Evolutionary conservation across 1,140 invertebrate genomes (phyloP), one percentile per base, ranked within the genome.

Genomic region (Aphelinus certus): DNA sequence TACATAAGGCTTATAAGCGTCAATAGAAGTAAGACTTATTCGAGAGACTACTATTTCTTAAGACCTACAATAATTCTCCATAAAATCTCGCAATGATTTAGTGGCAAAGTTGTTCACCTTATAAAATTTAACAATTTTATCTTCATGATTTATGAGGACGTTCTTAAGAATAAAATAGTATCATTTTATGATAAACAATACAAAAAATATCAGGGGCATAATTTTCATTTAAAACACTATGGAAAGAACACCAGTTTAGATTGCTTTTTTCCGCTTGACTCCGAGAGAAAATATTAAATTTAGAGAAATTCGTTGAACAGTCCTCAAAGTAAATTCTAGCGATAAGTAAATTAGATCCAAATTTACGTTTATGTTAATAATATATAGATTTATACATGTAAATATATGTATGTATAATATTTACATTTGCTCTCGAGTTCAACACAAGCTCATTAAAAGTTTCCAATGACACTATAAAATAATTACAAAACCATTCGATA

Each of bases 401-500:
- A 56, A 68, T 61, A 75, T n/a, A 42, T 62, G 63, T 56, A 47
- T 57, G 9, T 57, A 49, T 67, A 55, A 73, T 43, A 10, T 69
- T 0, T 53, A 53, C 51, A 53, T 6, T 53, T 63, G 73, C 57
- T 65, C 9, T 53, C 51, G 69, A 61, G 47, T 49, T n/a, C 42
- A 45, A 73, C 9, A 76, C 3, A 43, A 71, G 49, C 47, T 70
- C 71, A 42, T 42, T 61, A 75, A 53, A 67, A 53, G 46, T 10
- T 68, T 60, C 47, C 57, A 49, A 51, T 64, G 60, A 72, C 26
- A 26, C 26, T 26, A 26, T 26, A 58, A 45, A 47, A 65, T 60
- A 80, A 77, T 71, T 77, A 55, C 73, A 69, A 65, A 45, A 66
- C 56, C 72, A 53, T 49, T 72, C 60, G 47, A 75, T 71, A 80